phyloP scores from a whole-genome alignment of 2,797 vertebrate species.

The Pempheris klunzingeri region DNA sequence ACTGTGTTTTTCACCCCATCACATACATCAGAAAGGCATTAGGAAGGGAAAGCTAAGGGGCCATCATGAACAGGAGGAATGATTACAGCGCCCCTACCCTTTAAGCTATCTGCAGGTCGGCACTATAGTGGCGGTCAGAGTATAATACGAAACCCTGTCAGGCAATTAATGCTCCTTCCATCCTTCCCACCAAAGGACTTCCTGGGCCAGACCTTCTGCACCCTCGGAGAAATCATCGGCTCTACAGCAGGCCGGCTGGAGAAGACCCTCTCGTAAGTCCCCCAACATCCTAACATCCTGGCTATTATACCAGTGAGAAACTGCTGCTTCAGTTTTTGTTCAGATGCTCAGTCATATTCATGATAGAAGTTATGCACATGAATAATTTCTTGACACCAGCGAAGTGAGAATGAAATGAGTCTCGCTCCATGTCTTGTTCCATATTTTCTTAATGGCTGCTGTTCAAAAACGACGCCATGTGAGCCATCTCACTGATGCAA shows the following conservation, averaged over 20 bases:
- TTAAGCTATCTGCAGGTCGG: background rate
- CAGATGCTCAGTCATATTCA: conserved; percentile 24
- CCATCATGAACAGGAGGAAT: background rate
- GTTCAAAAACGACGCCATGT: conserved; percentile 36
- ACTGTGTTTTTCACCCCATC: background rate
- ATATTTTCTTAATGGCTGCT: conserved; percentile 52
- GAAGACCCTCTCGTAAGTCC: conserved; percentile 92
- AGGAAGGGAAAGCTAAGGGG: background rate
- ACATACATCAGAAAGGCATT: background rate
- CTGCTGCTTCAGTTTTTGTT: conserved; percentile 4
- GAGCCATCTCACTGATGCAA: conserved; percentile 38
- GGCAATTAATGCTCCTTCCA: conserved; percentile 28
- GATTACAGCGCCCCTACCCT: no score
- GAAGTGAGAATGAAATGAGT: conserved; percentile 37
- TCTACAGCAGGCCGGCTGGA: conserved; percentile 92
- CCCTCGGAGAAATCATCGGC: conserved; percentile 96
- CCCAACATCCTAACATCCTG: conserved; percentile 15
- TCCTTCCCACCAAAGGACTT: conserved; percentile 87
- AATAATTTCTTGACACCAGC: conserved; percentile 44
- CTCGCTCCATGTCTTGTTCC: conserved; percentile 21
- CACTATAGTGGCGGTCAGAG: background rate
- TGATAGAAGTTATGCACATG: conserved; percentile 38
- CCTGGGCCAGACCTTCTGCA: conserved; percentile 95
- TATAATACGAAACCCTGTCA: conserved; percentile 11
- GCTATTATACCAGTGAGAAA: background rate